A percentile compares a stretch with the other conserved stretches of the same genome.
Evolutionary conservation across 2,797 vertebrate genomes (phyloP).

Genomic region (Anguilla pacifica): DNA sequence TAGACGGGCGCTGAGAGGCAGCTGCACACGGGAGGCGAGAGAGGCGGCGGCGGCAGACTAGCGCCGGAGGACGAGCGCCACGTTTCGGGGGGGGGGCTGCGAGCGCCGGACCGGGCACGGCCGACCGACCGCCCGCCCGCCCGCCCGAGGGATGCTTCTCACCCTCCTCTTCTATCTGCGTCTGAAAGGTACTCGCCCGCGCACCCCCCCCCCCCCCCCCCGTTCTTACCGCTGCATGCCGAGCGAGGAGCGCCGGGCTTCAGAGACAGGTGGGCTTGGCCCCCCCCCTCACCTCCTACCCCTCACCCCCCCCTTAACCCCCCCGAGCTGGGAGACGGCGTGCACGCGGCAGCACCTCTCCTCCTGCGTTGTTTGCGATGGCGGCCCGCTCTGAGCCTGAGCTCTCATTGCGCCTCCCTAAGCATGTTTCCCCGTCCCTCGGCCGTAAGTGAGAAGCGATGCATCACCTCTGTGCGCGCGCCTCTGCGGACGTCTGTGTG

Average conservation of each 20-base stretch:
- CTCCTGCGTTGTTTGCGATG: not conserved
- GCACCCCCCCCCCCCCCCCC: too few relatives aligned
- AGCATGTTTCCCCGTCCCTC: not conserved
- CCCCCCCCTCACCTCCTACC: not conserved
- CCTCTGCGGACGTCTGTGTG: not conserved
- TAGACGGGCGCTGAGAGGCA: slow-evolving; percentile 33
- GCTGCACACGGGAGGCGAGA: slow-evolving; percentile 24
- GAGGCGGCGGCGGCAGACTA: slow-evolving; percentile 33
- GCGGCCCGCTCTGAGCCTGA: too few relatives aligned
- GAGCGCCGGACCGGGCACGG: slow-evolving; percentile 14
- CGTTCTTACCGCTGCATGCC: not conserved
- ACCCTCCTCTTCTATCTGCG: slow-evolving; percentile 73
- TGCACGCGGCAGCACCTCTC: not conserved
- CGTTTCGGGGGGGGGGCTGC: slow-evolving; percentile 20
- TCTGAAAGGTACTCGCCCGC: slow-evolving; percentile 69
- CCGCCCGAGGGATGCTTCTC: slow-evolving; percentile 67
- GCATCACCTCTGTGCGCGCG: not conserved
- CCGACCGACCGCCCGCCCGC: slow-evolving; percentile 24
- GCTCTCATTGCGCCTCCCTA: not conserved
- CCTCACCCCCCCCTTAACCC: not conserved
- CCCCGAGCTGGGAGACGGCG: not conserved
- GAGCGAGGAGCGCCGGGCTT: not conserved
- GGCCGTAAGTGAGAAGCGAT: not conserved
- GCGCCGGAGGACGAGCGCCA: slow-evolving; percentile 18
- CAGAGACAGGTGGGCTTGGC: not conserved